phyloP scores from a whole-genome alignment of 30 jellyfish, hydroid and myxozoan species.

The Hydractinia echinata region DNA sequence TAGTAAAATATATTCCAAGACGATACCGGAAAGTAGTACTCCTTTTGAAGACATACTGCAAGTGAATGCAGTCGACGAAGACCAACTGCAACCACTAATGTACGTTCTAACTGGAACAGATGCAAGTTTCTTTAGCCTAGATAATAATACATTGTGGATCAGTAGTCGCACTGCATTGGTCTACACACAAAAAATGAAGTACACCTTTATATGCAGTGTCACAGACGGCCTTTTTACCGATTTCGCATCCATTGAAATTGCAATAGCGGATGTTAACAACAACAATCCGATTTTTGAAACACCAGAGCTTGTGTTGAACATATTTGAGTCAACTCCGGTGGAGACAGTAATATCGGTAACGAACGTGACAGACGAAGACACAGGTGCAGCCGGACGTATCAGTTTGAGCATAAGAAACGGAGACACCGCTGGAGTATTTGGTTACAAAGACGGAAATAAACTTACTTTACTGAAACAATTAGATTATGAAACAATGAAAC shows the following conservation, averaged over 20 bases:
- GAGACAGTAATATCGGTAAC: not conserved
- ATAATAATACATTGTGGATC: not conserved
- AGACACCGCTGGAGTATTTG: not conserved
- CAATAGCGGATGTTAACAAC: not conserved
- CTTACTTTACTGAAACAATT: not conserved
- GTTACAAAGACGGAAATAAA: not conserved
- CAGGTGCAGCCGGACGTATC: not conserved
- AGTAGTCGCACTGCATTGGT: not conserved
- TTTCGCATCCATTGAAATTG: not conserved
- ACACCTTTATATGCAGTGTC: not conserved
- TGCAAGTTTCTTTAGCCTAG: not conserved
- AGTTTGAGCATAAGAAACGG: not conserved
- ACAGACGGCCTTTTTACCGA: conserved; percentile 4
- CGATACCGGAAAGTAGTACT: not conserved
- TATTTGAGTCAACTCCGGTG: not conserved
- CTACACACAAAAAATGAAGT: not conserved
- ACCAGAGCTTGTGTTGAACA: not conserved
- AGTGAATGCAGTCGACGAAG: not conserved
- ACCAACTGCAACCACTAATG: not conserved
- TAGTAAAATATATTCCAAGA: not conserved
- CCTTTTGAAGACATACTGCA: not conserved
- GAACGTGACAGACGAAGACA: conserved; percentile 8
- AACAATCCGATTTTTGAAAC: not conserved
- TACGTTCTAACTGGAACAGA: conserved; percentile 2
- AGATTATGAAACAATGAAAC: not conserved